phyloP scores from a whole-genome alignment of 2,888 invertebrate genomes.

The Thumatha senex region DNA sequence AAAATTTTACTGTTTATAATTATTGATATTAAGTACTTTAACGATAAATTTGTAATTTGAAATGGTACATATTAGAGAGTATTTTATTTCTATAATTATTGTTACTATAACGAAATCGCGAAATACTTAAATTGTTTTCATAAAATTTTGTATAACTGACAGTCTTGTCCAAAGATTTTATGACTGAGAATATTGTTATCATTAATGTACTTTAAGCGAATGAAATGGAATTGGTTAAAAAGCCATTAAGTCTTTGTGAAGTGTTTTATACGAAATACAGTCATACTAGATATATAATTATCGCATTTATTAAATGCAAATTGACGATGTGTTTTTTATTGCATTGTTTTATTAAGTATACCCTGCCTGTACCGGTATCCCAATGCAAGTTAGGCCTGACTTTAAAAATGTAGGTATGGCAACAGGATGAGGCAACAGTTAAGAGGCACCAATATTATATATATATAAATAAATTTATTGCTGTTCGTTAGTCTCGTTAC shows the following conservation, averaged over 20 bases:
- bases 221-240: conserved; percentile 13
- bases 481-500: too few relatives aligned
- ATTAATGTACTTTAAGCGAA: conserved; percentile 7
- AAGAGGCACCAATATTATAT: too few relatives aligned
- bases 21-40: conserved; percentile 34
- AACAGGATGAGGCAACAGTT: too few relatives aligned
- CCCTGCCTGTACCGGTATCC: too few relatives aligned
- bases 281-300: conserved; percentile 26
- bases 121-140: conserved; percentile 9
- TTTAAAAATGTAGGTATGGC: too few relatives aligned
- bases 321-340: conserved; percentile 8
- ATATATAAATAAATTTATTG: too few relatives aligned
- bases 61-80: conserved; percentile 2
- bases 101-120: conserved; percentile 15
- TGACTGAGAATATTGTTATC: conserved; percentile 26
- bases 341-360: too few relatives aligned
- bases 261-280: conserved; percentile 34
- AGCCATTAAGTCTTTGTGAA: conserved; percentile 35
- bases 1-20: conserved; percentile 35
- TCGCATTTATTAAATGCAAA: conserved; percentile 38
- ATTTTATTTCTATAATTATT: conserved; percentile 8
- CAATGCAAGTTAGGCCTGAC: too few relatives aligned
- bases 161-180: conserved; percentile 30
- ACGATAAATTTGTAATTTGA: conserved; percentile 17
- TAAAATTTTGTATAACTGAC: conserved; percentile 1